Base-by-base conservation (phyloP, 2,888 invertebrate species). In the Microdon myrmicae region DNA sequence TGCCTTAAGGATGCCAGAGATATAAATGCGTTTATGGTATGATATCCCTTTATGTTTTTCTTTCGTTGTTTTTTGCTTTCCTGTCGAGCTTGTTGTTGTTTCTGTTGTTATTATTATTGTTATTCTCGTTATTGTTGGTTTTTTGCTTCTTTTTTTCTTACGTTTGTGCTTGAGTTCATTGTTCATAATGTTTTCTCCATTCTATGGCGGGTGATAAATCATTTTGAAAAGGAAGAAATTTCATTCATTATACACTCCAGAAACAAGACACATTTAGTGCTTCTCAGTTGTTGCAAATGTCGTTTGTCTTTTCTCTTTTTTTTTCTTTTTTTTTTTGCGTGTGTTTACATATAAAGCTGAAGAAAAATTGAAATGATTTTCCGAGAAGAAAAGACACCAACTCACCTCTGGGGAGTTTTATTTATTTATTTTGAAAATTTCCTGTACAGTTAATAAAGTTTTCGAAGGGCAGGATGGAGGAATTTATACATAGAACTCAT, bases 181-280 rank as follows among this genome's bases (percentile, higher is more conserved):
- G 35, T 28, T 53, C 28, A 14, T 41, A 41, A 49, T 49, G 39
- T 4, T 51, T 29, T 35, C n/a, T n/a, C n/a, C n/a, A n/a, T 39
- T 34, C 8, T 9, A 5, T 32, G 48, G 28, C 25, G 35, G n/a
- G 28, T 32, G 60, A 61, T 61, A 55, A 55, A 61, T 61, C 48
- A 55, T 61, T 55, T 48, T 9, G 26, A 55, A 35, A 37, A 6
- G 29, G 35, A 43, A 41, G 23, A 25, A 54, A 31, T 26, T 22
- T 49, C 44, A 48, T 55, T 61, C 35, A 39, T 55, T 61, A 55
- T 55, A 55, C 38, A 43, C 43, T 23, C 12, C 9, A 10, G 20
- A 5, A 32, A 17, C n/a, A 22, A 17, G 32, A n/a, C n/a, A 39
- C 28, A 29, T 34, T 44, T 35, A 23, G 45, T 39, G 43, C 22